Evolutionary conservation across 92 coral and sea anemone species (phyloP).

Genomic region (Ricordea florida): DNA sequence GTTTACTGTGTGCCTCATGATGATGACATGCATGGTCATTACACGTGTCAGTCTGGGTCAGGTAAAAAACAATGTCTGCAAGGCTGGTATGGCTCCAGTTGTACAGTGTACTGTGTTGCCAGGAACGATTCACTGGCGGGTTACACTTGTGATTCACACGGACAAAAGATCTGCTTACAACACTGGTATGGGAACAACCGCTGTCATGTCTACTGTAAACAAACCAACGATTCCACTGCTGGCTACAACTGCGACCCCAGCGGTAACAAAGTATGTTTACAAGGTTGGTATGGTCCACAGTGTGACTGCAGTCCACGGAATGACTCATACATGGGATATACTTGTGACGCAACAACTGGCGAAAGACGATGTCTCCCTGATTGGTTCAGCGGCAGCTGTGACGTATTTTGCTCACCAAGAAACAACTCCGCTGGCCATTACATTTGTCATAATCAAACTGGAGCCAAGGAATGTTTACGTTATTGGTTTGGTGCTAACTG

Average conservation of each 20-base stretch:
- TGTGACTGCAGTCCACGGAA: conserved; percentile 50
- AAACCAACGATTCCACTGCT: no score
- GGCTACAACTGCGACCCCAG: no score
- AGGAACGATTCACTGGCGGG: conserved; percentile 39
- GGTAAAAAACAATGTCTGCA: conserved; percentile 69
- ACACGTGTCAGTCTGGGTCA: conserved; percentile 59
- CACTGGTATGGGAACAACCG: no score
- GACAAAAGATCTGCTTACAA: no score
- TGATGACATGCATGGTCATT: conserved; percentile 55
- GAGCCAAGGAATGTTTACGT: conserved; percentile 58
- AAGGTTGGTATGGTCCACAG: conserved; percentile 32
- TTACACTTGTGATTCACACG: conserved; percentile 45
- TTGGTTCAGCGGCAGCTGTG: conserved; percentile 64
- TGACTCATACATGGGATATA: conserved; percentile 35
- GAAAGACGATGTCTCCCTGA: conserved; percentile 52
- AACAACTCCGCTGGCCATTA: conserved; percentile 64
- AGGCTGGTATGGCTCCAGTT: conserved; percentile 63
- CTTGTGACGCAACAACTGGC: conserved; percentile 45
- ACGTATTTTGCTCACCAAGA: conserved; percentile 46
- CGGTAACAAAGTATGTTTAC: no score
- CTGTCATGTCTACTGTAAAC: no score
- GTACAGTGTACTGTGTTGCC: conserved; percentile 26
- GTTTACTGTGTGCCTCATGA: conserved; percentile 69
- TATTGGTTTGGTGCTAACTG: conserved; percentile 72
- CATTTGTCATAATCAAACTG: conserved; percentile 48